These are phyloP conservation scores for Tetanocera ferruginea DNA, from an alignment of 2,888 invertebrate genomes.

Conservation along the genomic window DNA sequence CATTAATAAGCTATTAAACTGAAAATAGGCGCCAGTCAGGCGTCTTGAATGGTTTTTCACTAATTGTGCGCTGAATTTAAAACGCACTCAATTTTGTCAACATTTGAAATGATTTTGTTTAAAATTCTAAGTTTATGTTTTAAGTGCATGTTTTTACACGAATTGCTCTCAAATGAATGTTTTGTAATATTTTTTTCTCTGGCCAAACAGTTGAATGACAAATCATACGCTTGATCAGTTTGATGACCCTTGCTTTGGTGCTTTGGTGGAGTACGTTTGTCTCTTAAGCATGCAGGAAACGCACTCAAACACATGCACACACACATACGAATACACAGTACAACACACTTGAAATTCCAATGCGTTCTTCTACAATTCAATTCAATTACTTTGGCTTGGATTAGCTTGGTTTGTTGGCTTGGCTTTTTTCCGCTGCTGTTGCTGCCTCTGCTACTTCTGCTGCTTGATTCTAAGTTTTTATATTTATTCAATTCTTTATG, in stretches of 20 bases:
- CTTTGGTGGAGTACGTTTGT: neutral
- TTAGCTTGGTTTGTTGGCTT: neutral
- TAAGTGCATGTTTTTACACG: neutral
- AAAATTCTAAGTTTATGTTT: conserved; percentile 4
- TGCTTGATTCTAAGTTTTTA: neutral
- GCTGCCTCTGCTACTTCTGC: neutral
- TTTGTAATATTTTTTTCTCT: neutral
- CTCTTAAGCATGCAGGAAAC: conserved; percentile 39
- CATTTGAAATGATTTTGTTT: conserved; percentile 18
- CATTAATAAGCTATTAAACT: conserved; percentile 45
- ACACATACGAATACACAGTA: conserved; percentile 1
- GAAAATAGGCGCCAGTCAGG: conserved; percentile 44
- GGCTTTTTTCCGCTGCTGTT: neutral
- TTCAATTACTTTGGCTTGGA: neutral
- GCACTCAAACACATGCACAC: conserved; percentile 26
- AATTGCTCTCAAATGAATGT: neutral
- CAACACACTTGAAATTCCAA: conserved; percentile 43
- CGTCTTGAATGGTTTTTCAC: conserved; percentile 23
- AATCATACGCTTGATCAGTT: conserved; percentile 34
- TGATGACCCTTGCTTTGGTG: conserved; percentile 32
- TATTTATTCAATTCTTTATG: conserved; percentile 11
- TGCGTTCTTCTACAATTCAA: conserved; percentile 45
- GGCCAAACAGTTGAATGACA: neutral
- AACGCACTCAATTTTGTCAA: conserved; percentile 6
- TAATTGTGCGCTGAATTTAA: conserved; percentile 7